phyloP scores from a whole-genome alignment of 2,113 vertebrate genomes.

The Cinclus mexicanus region DNA sequence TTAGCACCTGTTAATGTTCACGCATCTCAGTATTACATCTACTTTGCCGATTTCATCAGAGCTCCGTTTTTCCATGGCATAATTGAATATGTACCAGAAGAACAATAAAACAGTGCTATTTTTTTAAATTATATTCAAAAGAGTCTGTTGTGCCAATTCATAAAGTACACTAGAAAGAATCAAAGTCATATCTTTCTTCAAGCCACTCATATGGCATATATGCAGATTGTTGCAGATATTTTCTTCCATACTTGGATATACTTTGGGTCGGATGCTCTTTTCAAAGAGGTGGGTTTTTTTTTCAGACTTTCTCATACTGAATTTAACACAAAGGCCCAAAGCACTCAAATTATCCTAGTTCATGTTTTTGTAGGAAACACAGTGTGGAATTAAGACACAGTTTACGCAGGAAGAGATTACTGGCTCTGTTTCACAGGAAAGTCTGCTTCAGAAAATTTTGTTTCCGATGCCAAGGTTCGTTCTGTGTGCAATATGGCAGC shows the following conservation, averaged over 20 bases:
- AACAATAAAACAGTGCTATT: neutral
- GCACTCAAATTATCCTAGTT: neutral
- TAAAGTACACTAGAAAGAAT: neutral
- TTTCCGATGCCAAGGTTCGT: neutral
- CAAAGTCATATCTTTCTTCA: neutral
- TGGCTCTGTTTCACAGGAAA: neutral
- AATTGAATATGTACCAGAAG: neutral
- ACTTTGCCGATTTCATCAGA: neutral
- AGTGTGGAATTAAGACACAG: neutral
- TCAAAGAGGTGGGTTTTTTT: neutral
- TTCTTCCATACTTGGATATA: neutral
- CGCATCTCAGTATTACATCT: neutral
- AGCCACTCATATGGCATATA: neutral
- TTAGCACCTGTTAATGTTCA: neutral
- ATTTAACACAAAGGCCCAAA: neutral
- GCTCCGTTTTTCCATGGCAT: neutral
- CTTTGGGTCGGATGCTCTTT: neutral
- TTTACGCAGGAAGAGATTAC: neutral
- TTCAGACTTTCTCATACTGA: neutral
- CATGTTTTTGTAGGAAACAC: neutral
- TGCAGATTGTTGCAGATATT: neutral
- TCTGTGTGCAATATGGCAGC: neutral
- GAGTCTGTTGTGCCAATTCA: neutral
- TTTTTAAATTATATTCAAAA: neutral
- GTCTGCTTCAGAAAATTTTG: neutral